phyloP scores from a whole-genome alignment of 2,888 invertebrate genomes.

The Biston betularia region DNA sequence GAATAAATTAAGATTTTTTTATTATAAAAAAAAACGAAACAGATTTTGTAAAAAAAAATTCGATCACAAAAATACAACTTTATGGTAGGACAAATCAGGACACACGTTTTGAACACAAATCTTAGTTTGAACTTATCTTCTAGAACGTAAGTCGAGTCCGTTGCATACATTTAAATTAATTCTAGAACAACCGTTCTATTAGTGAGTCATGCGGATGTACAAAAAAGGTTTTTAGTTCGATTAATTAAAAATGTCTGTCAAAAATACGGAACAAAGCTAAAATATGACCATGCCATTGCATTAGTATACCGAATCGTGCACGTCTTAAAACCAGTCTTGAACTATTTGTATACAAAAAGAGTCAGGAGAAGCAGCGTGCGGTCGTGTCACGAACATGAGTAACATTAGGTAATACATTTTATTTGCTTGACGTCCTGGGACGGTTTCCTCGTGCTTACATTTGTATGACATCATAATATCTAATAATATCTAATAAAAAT shows the following conservation, averaged over 20 bases:
- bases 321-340: slow-evolving; percentile 36
- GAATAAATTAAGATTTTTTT: too few relatives aligned
- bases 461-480: slow-evolving; percentile 57
- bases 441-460: slow-evolving; percentile 62
- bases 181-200: slow-evolving; percentile 10
- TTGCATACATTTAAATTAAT: not conserved
- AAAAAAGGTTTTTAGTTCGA: slow-evolving; percentile 23
- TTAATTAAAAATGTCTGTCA: slow-evolving; percentile 38
- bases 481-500: not conserved
- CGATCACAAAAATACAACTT: too few relatives aligned
- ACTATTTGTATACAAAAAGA: slow-evolving; percentile 45
- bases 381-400: slow-evolving; percentile 53
- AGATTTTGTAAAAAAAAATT: too few relatives aligned
- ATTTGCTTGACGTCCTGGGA: slow-evolving; percentile 59
- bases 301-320: slow-evolving; percentile 44
- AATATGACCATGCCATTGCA: slow-evolving; percentile 41
- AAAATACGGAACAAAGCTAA: slow-evolving; percentile 40
- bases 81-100: too few relatives aligned
- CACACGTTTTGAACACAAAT: too few relatives aligned
- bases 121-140: too few relatives aligned
- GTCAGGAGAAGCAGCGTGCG: slow-evolving; percentile 48
- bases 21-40: too few relatives aligned
- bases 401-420: slow-evolving; percentile 55
- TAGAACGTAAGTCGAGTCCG: too few relatives aligned
- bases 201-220: slow-evolving; percentile 14